Conservation (phyloP, 2,113 vertebrate species). For the Orthonyx spaldingii region DNA sequence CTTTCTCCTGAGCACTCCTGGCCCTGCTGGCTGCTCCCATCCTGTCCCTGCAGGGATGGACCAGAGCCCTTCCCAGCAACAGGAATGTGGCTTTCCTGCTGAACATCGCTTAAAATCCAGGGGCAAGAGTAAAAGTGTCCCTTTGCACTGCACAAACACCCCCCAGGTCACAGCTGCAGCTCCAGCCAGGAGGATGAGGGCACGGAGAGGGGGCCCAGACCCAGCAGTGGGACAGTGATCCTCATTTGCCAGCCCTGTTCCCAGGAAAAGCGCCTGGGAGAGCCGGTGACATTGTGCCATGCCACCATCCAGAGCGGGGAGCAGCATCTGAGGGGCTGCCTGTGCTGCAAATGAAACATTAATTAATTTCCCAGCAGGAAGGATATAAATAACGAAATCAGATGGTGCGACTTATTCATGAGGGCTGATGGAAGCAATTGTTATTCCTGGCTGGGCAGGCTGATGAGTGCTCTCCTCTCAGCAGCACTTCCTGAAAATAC, state of each 20-base stretch:
- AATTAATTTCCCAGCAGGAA: conserved; percentile 72
- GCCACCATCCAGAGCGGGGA: not conserved
- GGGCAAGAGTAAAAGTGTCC: not conserved
- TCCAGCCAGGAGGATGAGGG: accelerated
- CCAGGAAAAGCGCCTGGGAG: not conserved
- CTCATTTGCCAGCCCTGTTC: accelerated
- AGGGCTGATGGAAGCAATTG: not conserved
- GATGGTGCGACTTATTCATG: not conserved
- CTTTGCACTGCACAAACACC: not conserved
- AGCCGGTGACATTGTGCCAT: not conserved
- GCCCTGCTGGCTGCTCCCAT: not conserved
- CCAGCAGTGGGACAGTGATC: accelerated
- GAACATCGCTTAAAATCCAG: accelerated
- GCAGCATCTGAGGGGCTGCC: not conserved
- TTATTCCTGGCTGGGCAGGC: conserved; percentile 21
- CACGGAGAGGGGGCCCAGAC: accelerated
- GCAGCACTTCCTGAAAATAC: conserved; percentile 23
- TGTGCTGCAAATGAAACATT: conserved; percentile 7
- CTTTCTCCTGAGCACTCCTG: not conserved
- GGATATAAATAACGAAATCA: conserved; percentile 60
- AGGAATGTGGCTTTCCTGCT: accelerated
- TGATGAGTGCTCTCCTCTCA: conserved; percentile 15
- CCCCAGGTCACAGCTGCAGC: accelerated
- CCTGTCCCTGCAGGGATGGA: not conserved
- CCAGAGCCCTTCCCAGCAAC: not conserved